phyloP scores from a whole-genome alignment of 2,113 vertebrate species.

The Acrocephalus kingi region DNA sequence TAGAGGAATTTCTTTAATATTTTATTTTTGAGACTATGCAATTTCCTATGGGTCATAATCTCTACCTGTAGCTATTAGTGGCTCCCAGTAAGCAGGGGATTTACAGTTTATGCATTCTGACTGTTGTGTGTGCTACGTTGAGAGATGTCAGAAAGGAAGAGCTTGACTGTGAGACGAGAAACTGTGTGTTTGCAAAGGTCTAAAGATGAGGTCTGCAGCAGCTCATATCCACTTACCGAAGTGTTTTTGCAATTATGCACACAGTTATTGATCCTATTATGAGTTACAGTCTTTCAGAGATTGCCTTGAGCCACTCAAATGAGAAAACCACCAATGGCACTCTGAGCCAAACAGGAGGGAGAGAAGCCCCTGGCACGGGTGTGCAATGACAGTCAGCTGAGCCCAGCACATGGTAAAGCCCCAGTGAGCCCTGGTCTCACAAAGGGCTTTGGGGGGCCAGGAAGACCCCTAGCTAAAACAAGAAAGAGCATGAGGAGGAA shows the following conservation, averaged over 20 bases:
- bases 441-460: not conserved
- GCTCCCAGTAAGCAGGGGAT: not conserved
- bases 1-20: not conserved
- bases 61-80: not conserved
- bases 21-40: slow-evolving; percentile 4
- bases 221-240: slow-evolving; percentile 2
- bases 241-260: slow-evolving; percentile 41
- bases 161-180: not conserved
- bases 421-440: not conserved
- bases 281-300: slow-evolving; percentile 35
- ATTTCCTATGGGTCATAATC: not conserved
- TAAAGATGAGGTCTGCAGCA: not conserved
- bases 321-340: slow-evolving; percentile 31
- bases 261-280: slow-evolving; percentile 52
- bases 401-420: not conserved
- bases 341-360: not conserved
- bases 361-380: not conserved
- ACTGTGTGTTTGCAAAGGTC: slow-evolving; percentile 8
- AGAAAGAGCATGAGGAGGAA: not conserved
- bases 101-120: not conserved
- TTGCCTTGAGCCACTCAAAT: slow-evolving; percentile 37
- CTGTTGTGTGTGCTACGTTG: not conserved
- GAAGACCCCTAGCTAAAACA: not conserved
- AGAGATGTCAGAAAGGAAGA: not conserved
- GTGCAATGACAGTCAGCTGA: not conserved